Evolutionary conservation across 1,140 invertebrate genomes (phyloP), one percentile per base, ranked within the genome.

Genomic region (Aphaenogaster ashmeadi): DNA sequence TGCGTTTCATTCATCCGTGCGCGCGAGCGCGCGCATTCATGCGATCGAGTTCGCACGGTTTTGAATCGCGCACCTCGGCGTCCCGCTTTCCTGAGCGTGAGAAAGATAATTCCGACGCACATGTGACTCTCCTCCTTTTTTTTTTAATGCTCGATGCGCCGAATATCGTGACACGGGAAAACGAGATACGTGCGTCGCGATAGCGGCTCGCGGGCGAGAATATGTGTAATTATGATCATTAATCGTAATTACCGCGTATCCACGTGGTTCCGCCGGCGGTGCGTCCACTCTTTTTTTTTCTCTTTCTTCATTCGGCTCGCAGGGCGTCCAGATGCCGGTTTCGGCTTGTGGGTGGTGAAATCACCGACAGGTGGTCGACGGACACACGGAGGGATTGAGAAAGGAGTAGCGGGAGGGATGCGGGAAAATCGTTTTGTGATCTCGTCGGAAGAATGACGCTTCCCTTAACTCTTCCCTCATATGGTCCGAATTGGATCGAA

Each of bases 151-250:
- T 33, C 5, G 62, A 38, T 21, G 52, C 79, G 9, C 64, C 79
- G 79, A 81, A 81, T 81, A 81, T 81, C 52, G 50, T 81, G 79
- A 81, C 79, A 71, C 66, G 21, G 50, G 21, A 58, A 71, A 71
- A 50, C 11, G 21, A 54, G 79, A 81, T 81, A 71, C 27, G 50
- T 41, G 33, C 6, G 15, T n/a, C 50, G 38, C 6, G 79, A 81
- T 81, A 81, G 9, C 21, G 78, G 8, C 62, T 54, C 50, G 36
- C 52, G 50, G 5, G 36, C 13, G 79, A 81, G 67, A 47, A 47
- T 27, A 27, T 18, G 38, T 47, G 8, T 85, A 75, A 89, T 90
- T 90, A 89, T 9, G 33, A 71, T 87, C 50, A 89, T 90, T 90
- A 80, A 64, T 67, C 44, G 54, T 90, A 90, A 90, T 90, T 89